Conservation (phyloP, 1,140 invertebrate genomes). For the Hycleus phaleratus region DNA sequence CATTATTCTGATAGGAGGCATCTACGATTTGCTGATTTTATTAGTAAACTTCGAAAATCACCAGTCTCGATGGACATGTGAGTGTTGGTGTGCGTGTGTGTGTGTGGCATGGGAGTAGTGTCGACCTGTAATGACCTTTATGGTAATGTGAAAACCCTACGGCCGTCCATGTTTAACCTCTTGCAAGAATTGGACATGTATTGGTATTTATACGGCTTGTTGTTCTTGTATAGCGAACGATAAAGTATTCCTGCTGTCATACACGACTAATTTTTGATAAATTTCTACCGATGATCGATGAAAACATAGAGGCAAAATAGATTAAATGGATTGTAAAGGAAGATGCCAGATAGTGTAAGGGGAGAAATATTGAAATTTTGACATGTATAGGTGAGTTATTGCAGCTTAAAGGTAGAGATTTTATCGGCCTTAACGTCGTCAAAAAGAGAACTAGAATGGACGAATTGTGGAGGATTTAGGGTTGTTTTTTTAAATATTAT, state of each 20-base stretch:
- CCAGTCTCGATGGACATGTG: background rate
- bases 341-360: too few relatives aligned
- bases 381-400: too few relatives aligned
- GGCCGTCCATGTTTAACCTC: conserved; percentile 11
- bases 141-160: conserved; percentile 19
- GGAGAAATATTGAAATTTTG: too few relatives aligned
- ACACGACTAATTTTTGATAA: too few relatives aligned
- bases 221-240: background rate
- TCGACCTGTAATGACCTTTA: conserved; percentile 20
- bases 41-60: too few relatives aligned
- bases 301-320: background rate
- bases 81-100: background rate
- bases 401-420: too few relatives aligned
- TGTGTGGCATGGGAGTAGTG: background rate
- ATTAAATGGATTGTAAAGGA: background rate
- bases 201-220: background rate
- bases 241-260: background rate
- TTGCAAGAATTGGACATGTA: background rate
- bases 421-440: too few relatives aligned
- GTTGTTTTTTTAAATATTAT: too few relatives aligned
- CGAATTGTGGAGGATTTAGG: too few relatives aligned
- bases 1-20: too few relatives aligned
- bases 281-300: background rate
- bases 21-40: too few relatives aligned
- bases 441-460: too few relatives aligned